Evolutionary conservation across 2,888 invertebrate genomes (phyloP).

Genomic region (Invenusta paracnida): DNA sequence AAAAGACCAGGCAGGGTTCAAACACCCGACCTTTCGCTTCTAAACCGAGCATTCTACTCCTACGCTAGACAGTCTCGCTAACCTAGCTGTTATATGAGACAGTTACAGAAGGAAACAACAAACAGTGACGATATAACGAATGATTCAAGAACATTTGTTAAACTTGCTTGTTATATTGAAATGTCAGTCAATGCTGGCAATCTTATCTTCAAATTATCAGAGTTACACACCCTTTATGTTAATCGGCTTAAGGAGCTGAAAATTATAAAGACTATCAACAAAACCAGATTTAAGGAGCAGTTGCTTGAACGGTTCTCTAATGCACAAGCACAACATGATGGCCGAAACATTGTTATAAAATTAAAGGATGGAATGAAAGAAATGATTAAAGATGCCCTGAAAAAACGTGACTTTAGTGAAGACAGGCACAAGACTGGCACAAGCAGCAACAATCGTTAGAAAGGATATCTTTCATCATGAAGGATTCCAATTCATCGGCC

Average conservation of each 20-base stretch:
- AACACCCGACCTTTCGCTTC: slow-evolving; percentile 5
- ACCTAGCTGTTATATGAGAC: slow-evolving; percentile 5
- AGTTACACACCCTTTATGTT: slow-evolving; percentile 32
- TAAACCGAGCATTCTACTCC: slow-evolving; percentile 3
- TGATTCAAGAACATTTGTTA: slow-evolving; percentile 4
- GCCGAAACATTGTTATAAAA: slow-evolving; percentile 32
- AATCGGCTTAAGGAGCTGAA: slow-evolving; percentile 27
- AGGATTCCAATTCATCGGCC: slow-evolving; percentile 26
- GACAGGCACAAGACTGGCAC: neutral
- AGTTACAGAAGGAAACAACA: slow-evolving; percentile 19
- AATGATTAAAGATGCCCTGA: slow-evolving; percentile 36
- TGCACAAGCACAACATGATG: slow-evolving; percentile 38
- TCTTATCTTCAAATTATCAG: slow-evolving; percentile 34
- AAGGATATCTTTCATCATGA: slow-evolving; percentile 26
- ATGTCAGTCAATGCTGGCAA: slow-evolving; percentile 32
- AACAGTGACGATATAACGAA: slow-evolving; percentile 7
- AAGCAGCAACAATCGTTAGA: neutral
- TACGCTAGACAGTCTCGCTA: neutral
- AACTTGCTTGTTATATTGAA: slow-evolving; percentile 31
- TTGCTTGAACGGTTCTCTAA: slow-evolving; percentile 22
- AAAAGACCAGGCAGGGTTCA: neutral
- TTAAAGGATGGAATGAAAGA: slow-evolving; percentile 41
- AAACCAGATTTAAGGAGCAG: slow-evolving; percentile 11
- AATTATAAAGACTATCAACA: slow-evolving; percentile 1
- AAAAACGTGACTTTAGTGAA: neutral